Evolutionary conservation across 1,140 invertebrate genomes (phyloP).

Genomic region (Drosophila malerkotliana): DNA sequence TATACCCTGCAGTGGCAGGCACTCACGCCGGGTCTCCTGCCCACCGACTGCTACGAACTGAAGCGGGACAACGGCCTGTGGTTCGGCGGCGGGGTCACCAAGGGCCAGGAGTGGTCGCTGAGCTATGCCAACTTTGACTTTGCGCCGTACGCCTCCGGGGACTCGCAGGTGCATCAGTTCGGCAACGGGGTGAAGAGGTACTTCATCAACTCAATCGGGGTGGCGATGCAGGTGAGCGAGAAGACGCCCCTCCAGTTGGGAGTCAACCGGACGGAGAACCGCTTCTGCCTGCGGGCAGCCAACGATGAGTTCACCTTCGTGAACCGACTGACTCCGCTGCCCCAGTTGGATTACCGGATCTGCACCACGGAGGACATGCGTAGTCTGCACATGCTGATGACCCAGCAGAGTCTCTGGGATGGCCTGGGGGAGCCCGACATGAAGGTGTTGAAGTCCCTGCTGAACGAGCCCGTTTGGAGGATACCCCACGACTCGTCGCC

Average conservation of each 20-base stretch:
- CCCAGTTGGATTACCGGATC: constrained; percentile 92
- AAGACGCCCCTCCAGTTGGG: constrained; percentile 91
- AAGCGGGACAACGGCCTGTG: constrained; percentile 88
- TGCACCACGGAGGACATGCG: constrained; percentile 92
- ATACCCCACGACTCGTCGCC: constrained; percentile 88
- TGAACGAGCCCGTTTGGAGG: constrained; percentile 93
- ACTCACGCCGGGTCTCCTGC: constrained; percentile 86
- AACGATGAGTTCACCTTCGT: constrained; percentile 91
- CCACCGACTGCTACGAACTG: constrained; percentile 93
- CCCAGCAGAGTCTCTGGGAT: constrained; percentile 91
- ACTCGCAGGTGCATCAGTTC: constrained; percentile 90
- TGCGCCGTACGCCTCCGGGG: constrained; percentile 92
- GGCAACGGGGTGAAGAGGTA: constrained; percentile 92
- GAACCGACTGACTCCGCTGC: constrained; percentile 87
- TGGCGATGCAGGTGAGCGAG: constrained; percentile 90
- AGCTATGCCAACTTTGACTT: constrained; percentile 89
- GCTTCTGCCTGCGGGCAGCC: constrained; percentile 90
- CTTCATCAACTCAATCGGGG: constrained; percentile 93
- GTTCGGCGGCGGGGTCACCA: constrained; percentile 93
- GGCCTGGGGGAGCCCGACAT: constrained; percentile 91
- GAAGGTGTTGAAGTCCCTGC: constrained; percentile 89
- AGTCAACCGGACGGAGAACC: constrained; percentile 87
- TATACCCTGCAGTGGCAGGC: constrained; percentile 93
- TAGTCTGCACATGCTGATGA: constrained; percentile 88
- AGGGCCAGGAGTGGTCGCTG: constrained; percentile 91